A percentile compares a stretch with the other conserved stretches of the same genome.
Conservation (phyloP, 2,797 vertebrate genomes). For the Sibirionetta formosa region DNA sequence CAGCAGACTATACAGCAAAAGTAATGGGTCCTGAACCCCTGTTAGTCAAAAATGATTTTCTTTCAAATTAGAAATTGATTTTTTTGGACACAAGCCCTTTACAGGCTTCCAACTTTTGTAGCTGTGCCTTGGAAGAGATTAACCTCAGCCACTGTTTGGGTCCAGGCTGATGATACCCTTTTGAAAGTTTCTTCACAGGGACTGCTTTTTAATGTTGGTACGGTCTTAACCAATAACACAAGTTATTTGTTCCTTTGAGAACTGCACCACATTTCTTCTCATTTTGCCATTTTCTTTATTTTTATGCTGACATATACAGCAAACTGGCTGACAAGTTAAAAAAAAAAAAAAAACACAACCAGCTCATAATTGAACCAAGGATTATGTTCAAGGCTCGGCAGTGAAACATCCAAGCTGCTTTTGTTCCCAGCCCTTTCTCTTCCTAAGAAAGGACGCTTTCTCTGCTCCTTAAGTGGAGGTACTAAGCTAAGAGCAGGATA, state of each 20-base stretch:
- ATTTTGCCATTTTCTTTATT: slow-evolving; percentile 80
- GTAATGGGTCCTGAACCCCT: slow-evolving; percentile 86
- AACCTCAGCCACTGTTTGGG: slow-evolving; percentile 76
- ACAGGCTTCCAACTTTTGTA: slow-evolving; percentile 79
- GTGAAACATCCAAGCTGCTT: slow-evolving; percentile 41
- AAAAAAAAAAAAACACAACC: not conserved
- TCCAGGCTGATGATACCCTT: slow-evolving; percentile 78
- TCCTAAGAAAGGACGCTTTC: not conserved
- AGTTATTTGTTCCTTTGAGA: slow-evolving; percentile 80
- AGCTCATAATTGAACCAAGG: slow-evolving; percentile 67
- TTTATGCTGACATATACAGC: slow-evolving; percentile 75
- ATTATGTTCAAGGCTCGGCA: slow-evolving; percentile 54
- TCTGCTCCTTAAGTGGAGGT: slow-evolving; percentile 26
- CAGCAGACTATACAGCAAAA: slow-evolving; percentile 83
- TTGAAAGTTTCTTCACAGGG: slow-evolving; percentile 77
- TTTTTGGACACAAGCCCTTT: slow-evolving; percentile 84
- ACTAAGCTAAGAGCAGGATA: slow-evolving; percentile 4
- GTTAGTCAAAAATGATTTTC: slow-evolving; percentile 88
- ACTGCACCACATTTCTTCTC: slow-evolving; percentile 74
- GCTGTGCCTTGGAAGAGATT: slow-evolving; percentile 79
- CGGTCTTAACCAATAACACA: slow-evolving; percentile 76
- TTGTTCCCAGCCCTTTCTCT: not conserved
- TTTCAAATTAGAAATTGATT: slow-evolving; percentile 90
- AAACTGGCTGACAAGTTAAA: slow-evolving; percentile 71
- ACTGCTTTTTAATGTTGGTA: slow-evolving; percentile 78